phyloP scores from a whole-genome alignment of 2,888 invertebrate species.

The Malthinus seriepunctatus region DNA sequence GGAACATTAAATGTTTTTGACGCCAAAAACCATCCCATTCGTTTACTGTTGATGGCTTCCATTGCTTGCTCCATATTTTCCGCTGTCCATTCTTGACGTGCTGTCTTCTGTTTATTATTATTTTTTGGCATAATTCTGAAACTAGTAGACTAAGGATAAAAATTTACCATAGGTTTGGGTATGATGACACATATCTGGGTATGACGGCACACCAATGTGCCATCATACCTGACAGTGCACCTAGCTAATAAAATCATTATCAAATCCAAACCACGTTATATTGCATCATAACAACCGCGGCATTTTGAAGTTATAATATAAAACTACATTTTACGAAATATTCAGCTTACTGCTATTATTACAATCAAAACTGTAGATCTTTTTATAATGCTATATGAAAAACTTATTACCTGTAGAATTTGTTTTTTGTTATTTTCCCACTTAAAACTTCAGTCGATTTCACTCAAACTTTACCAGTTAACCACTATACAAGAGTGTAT shows the following conservation, averaged over 20 bases:
- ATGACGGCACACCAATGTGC: neutral
- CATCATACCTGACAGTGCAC: neutral
- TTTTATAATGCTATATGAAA: neutral
- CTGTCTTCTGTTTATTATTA: neutral
- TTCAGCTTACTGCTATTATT: neutral
- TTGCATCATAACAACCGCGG: neutral
- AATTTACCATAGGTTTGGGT: neutral
- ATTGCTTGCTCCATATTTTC: slow-evolving; percentile 8
- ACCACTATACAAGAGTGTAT: neutral
- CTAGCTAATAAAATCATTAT: neutral
- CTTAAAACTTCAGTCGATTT: neutral
- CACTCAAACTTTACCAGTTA: neutral
- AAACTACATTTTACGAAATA: neutral
- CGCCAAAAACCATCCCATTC: slow-evolving; percentile 16
- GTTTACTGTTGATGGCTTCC: slow-evolving; percentile 9
- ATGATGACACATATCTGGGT: neutral
- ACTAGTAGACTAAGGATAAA: neutral
- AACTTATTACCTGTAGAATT: neutral
- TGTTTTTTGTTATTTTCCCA: neutral
- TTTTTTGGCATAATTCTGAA: neutral
- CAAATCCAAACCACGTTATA: neutral
- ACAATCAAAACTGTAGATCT: neutral
- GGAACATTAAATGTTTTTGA: slow-evolving; percentile 15
- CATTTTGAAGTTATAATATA: neutral
- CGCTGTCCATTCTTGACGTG: neutral